Base-by-base conservation (phyloP, 1,140 invertebrate genomes). In the Mactra quadrangularis region DNA sequence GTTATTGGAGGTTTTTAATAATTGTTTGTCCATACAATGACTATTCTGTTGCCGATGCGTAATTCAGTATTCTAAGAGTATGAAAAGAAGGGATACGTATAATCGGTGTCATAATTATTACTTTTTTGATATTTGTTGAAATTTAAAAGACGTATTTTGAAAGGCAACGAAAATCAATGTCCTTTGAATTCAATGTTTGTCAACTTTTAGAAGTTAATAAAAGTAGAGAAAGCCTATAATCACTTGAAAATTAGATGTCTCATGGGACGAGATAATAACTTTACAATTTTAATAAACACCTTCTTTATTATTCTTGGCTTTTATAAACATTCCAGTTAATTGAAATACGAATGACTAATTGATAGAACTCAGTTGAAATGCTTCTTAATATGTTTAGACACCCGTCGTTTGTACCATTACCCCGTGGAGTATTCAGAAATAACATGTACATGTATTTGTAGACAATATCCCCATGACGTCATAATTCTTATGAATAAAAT, bases 81-180 rank as follows among this genome's bases (percentile, higher is more conserved):
- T 60, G 19, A 25, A n/a, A 47, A 76, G 41, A 60, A 45, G 72
- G 72, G 35, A 53, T 76, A 59, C 57, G 41, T 76, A 76, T 76
- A 76, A 76, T 76, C 47, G 57, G 45, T 76, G 57, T 76, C 72
- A 76, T 76, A 76, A 76, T 76, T 7, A 76, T 60, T n/a, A 47
- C 55, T 27, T 76, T 76, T n/a, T 47, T 76, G 41, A 72, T 57
- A 62, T 60, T 62, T 60, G 72, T 76, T 76, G 22, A 29, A 76
- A 47, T 76, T 59, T 76, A 76, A 76, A 76, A 76, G 72, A 62
- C 72, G 45, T 45, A 31, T 76, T 72, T 72, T 57, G 6, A 29
- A 13, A 60, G 60, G 45, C 27, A 68, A 68, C 15, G 22, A 22
- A 68, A 68, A 59, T 50, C 72, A 27, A 50, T 60, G 72, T 47